Evolutionary conservation across 2,113 vertebrate species (phyloP).

Genomic region (Artemisiospiza belli): DNA sequence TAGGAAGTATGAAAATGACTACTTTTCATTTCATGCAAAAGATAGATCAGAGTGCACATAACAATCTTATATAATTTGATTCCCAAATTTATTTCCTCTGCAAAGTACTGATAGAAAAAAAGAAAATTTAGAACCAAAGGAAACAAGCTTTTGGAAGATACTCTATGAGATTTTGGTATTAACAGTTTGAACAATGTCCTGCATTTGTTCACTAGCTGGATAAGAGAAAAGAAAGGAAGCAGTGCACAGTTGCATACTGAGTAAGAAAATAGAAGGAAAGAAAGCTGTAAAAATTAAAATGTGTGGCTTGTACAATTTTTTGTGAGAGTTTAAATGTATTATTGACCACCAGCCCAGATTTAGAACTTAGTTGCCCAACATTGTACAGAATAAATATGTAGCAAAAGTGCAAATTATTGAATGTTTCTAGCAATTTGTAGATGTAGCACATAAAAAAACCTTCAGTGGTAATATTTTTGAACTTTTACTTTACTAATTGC

Average conservation of each 20-base stretch:
- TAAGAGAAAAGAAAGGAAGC: background rate
- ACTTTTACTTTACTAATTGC: background rate
- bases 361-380: background rate
- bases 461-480: background rate
- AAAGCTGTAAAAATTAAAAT: background rate
- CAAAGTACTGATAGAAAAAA: background rate
- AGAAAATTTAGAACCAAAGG: background rate
- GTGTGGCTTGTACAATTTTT: background rate
- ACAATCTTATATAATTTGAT: background rate
- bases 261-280: background rate
- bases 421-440: background rate
- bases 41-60: background rate
- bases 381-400: background rate
- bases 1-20: background rate
- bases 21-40: background rate
- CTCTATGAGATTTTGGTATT: background rate
- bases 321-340: background rate
- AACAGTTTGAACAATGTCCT: background rate
- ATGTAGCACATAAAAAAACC: background rate
- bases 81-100: background rate
- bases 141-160: background rate
- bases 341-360: background rate
- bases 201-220: background rate
- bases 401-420: background rate
- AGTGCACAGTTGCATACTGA: background rate